Percentiles rank a stretch among this genome's conserved stretches.
phyloP scores from a whole-genome alignment of 2,797 vertebrate genomes.

The Spheniscus humboldti region DNA sequence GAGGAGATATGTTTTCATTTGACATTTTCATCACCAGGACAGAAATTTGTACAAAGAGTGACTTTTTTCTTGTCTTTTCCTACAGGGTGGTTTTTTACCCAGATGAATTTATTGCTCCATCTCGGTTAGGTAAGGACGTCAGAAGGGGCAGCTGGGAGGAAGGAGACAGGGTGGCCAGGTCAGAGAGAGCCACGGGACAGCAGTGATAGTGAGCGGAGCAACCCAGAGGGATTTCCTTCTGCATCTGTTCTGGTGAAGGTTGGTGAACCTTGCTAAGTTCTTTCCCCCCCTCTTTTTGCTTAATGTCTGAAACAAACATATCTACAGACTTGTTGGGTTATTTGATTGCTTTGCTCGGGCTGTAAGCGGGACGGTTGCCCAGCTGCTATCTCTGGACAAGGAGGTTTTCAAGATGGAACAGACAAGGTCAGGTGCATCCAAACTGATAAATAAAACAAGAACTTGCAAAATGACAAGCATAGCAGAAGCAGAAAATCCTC shows the following conservation, averaged over 20 bases:
- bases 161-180: neutral
- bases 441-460: conserved; percentile 64
- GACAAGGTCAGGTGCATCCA: conserved; percentile 75
- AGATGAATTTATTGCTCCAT: neutral
- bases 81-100: neutral
- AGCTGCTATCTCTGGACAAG: conserved; percentile 47
- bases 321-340: neutral
- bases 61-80: neutral
- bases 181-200: neutral
- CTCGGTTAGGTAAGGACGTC: neutral
- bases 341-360: neutral
- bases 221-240: neutral
- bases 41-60: neutral
- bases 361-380: neutral
- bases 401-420: conserved; percentile 57
- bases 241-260: neutral
- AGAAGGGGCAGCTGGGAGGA: neutral
- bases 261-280: neutral
- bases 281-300: neutral
- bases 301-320: neutral
- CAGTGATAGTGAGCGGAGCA: neutral
- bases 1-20: neutral
- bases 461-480: conserved; percentile 69
- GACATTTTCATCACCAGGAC: neutral
- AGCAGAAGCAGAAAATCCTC: conserved; percentile 72